phyloP scores from a whole-genome alignment of 1,140 invertebrate genomes.

The Chelonus insularis region DNA sequence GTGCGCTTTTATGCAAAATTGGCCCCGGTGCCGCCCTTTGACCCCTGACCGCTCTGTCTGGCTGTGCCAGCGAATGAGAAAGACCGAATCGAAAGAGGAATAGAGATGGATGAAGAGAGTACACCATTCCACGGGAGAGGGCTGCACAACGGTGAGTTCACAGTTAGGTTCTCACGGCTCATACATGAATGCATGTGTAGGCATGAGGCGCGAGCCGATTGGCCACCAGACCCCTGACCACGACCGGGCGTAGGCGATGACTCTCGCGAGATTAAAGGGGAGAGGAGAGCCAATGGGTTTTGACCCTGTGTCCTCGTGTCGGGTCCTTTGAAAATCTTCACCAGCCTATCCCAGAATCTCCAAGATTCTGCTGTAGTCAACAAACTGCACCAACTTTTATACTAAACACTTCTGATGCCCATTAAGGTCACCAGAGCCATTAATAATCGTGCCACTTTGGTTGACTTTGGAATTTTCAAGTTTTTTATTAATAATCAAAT shows the following conservation, averaged over 20 bases:
- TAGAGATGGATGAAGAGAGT: conserved; percentile 1
- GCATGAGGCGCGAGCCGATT: conserved; percentile 26
- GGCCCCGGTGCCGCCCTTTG: conserved; percentile 44
- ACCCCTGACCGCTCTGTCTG: conserved; percentile 43
- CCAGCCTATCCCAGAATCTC: neutral
- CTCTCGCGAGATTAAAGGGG: neutral
- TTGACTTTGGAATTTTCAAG: too few relatives aligned
- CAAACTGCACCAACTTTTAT: neutral
- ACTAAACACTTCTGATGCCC: too few relatives aligned
- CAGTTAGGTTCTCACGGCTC: conserved; percentile 57
- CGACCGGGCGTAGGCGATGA: conserved; percentile 17
- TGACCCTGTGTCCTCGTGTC: conserved; percentile 11
- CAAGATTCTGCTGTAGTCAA: too few relatives aligned
- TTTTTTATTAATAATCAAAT: too few relatives aligned
- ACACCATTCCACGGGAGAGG: neutral
- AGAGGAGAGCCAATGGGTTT: conserved; percentile 10
- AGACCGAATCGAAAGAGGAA: neutral
- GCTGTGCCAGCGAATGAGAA: conserved; percentile 17
- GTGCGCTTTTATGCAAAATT: conserved; percentile 47
- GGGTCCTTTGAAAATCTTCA: neutral
- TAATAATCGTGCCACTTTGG: too few relatives aligned
- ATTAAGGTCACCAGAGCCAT: too few relatives aligned
- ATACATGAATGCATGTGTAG: conserved; percentile 47
- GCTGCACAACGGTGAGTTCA: conserved; percentile 47
- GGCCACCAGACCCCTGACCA: conserved; percentile 19